Base-by-base conservation (phyloP, 2,113 vertebrate species). In the Brachyhypopomus gauderio region DNA sequence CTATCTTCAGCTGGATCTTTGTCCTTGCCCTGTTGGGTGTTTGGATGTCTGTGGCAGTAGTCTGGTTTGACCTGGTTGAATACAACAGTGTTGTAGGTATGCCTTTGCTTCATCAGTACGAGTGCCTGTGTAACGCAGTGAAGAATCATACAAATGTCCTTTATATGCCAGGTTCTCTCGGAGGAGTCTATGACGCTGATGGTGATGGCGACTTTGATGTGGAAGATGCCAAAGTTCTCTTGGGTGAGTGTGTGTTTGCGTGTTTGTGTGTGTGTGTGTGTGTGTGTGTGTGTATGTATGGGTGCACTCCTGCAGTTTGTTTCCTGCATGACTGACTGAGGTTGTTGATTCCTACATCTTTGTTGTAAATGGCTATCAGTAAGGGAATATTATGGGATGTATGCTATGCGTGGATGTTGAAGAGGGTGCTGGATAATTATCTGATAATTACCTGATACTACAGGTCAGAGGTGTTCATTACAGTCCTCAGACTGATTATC, bases 61-160 rank as follows among this genome's bases (percentile, higher is more conserved):
- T 99, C 85, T 98, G 97, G 96, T 98, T 99, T 86, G 95, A 98
- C 73, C 91, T 99, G 22, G 94, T 98, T 87, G 97, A 99, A 89
- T 99, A 99, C 75, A 95, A 97, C 89, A 94, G 93, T 83, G 96
- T 98, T 81, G 88, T 97, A 45, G 97, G 97, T 98, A 87, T 92
- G 95, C 83, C 6, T 75, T 12, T 64, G 23, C 41, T 56, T 22
- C n/a, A 14, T 11, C 45, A 14, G 9, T 14, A 14, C 14, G 45
- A 3, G 45, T 52, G 45, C 45, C 14, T 14, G 3, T 12, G 12
- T 34, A 3, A n/a, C 11, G 41, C 11, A 11, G 14, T 45, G 5
- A 19, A 16, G 0, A 60, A 19, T 0, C 45, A 3, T 52, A 52
- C 45, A 14, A 36, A 20, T 48, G 5, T 58, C 14, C 1, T 11